Base-by-base conservation (phyloP, 2,113 vertebrate genomes). In the Cepphus grylle region DNA sequence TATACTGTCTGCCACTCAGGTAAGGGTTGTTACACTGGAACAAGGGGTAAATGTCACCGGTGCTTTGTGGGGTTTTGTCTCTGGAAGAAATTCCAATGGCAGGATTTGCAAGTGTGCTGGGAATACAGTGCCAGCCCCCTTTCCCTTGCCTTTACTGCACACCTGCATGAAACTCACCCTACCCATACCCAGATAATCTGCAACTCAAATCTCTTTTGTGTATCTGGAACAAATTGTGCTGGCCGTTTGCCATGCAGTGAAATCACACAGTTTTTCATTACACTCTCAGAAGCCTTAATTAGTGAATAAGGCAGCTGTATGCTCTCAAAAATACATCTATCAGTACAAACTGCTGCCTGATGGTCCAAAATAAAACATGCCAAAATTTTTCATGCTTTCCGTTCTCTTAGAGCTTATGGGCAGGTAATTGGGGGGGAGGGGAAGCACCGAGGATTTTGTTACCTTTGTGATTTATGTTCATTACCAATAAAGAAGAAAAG, bases 151-250 rank as follows among this genome's bases (percentile, higher is more conserved):
- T 81, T 90, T 81, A 42, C 55, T 74, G 74, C 77, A 88, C 96
- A 97, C 97, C 95, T 97, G 96, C 93, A n/a, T 38, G 32, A 82
- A 95, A 89, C 87, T 90, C 63, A 42, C 58, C 55, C 88, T 76
- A 70, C 61, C 32, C 83, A 70, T 95, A 86, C 79, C 26, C 94
- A 84, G 42, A 93, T 97, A 94, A 97, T 97, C 86, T 88, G 88
- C 95, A 95, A 95, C 95, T 94, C 96, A 93, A 76, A 93, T 96
- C 88, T 96, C 97, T 96, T 95, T 95, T 94, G 82, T 95, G 82
- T 95, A 95, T 96, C 96, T 96, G 90, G 96, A 97, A 97, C 95
- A 97, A 97, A 97, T 95, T 97, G 96, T 96, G 91, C 94, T 97
- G 97, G 96, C 97, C 8, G 55, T 94, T 95, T 97, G 96, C 97